Evolutionary conservation across 2,113 vertebrate genomes (phyloP).

Genomic region (Sinocyclocheilus anshuiensis): DNA sequence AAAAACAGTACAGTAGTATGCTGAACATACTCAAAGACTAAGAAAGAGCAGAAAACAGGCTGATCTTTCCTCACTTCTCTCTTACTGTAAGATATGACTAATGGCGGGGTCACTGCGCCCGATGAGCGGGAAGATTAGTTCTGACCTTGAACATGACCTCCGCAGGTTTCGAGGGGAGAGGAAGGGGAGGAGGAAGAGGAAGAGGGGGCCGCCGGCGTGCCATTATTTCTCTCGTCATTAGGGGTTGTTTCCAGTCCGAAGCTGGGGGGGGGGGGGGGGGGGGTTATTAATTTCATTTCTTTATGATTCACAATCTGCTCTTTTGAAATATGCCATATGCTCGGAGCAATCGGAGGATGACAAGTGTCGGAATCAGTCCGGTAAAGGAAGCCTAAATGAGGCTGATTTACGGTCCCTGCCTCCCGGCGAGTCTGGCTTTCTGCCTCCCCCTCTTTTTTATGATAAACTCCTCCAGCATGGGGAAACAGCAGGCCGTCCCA

Average conservation of each 20-base stretch:
- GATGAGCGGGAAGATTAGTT: conserved; percentile 71
- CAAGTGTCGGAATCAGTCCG: conserved; percentile 91
- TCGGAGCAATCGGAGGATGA: conserved; percentile 92
- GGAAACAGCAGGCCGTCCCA: conserved; percentile 63
- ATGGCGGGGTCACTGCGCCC: conserved; percentile 65
- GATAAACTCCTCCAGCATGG: conserved; percentile 59
- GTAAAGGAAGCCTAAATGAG: conserved; percentile 93
- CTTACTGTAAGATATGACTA: conserved; percentile 66
- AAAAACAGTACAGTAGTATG: not conserved
- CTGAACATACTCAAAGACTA: conserved; percentile 11
- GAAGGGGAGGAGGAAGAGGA: conserved; percentile 12
- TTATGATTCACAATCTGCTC: conserved; percentile 95
- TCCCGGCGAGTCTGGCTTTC: conserved; percentile 62
- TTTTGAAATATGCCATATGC: conserved; percentile 95
- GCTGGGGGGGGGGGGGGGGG: conserved; percentile 70
- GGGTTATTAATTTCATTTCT: conserved; percentile 96
- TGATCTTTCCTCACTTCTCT: conserved; percentile 57
- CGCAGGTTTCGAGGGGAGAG: conserved; percentile 69
- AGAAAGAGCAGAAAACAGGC: conserved; percentile 50
- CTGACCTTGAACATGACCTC: conserved; percentile 82
- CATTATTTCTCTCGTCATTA: conserved; percentile 81
- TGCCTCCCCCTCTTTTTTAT: conserved; percentile 58
- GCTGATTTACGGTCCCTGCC: conserved; percentile 86
- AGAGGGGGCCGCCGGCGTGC: conserved; percentile 73
- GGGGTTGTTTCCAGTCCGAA: conserved; percentile 79